These are phyloP conservation scores for Castor canadensis DNA, from an alignment of 2,113 vertebrate species.

Conservation along the genomic window DNA sequence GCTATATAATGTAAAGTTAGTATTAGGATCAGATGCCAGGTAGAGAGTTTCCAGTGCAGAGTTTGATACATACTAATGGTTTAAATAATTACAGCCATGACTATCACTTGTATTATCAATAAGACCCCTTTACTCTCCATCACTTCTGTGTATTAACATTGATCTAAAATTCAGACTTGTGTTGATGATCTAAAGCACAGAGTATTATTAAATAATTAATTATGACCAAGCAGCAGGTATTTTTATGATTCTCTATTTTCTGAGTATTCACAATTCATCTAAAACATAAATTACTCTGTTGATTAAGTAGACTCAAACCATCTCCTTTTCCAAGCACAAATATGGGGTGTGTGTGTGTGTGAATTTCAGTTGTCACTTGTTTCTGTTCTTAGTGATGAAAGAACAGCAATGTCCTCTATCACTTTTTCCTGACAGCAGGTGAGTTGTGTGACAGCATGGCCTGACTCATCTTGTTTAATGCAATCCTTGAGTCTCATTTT, in stretches of 20 bases:
- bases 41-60: not conserved
- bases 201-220: not conserved
- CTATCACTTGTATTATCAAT: not conserved
- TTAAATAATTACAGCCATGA: not conserved
- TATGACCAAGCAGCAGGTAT: not conserved
- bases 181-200: not conserved
- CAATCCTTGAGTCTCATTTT: constrained; percentile 37
- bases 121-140: not conserved
- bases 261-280: not conserved
- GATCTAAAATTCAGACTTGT: not conserved
- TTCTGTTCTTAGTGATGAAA: not conserved
- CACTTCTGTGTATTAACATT: not conserved
- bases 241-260: not conserved
- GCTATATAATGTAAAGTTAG: not conserved
- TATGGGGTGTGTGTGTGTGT: not conserved
- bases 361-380: not conserved
- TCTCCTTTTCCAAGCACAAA: not conserved
- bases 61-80: no score
- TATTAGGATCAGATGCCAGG: not conserved
- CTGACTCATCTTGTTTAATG: constrained; percentile 41
- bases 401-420: constrained; percentile 38
- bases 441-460: constrained; percentile 10
- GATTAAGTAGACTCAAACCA: not conserved
- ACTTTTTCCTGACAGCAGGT: constrained; percentile 50
- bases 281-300: not conserved